Base-by-base conservation (phyloP, 2,797 vertebrate genomes). In the Ispidina picta region DNA sequence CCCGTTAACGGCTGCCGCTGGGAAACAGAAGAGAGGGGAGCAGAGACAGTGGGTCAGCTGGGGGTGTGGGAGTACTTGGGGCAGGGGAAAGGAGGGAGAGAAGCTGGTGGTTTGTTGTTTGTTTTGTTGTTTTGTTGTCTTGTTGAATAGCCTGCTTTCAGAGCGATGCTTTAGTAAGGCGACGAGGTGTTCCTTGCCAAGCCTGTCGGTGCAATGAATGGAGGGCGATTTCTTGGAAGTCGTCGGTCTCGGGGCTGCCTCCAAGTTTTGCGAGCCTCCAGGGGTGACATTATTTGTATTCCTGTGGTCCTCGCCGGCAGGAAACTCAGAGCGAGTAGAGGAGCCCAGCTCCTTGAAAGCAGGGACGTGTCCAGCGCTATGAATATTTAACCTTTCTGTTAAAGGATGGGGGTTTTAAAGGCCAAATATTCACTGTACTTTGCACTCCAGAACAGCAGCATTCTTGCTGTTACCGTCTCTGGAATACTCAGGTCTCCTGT, bases 181-280 rank as follows among this genome's bases (percentile, higher is more conserved):
- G 39, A 1, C 7, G 39, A 1, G 58, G 59, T 23, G 48, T 21
- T 46, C 44, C 29, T 8, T 63, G 86, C 68, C 85, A 68, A 87
- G 35, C 49, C 22, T 18, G 74, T 19, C 69, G 29, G 39, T 16
- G 72, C 72, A 22, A 62, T 84, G 86, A 88, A 88, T 79, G 88
- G 88, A 91, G 41, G 52, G 83, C 79, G 69, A 6, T n/a, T 72
- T 62, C 81, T 60, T 87, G 88, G 91, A 86, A 90, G 62, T 49
- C 86, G 4, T 51, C 75, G 5, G 48, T 48, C 18, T 51, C 37
- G 43, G 73, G 64, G 77, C 80, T 65, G 89, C 16, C 56, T 74
- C 78, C 83, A 44, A 82, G 46, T 25, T 64, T 28, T 23, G 26
- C 1, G 18, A 49, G 16, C 35, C 73, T 54, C 48, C n/a, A 2